Evolutionary conservation across 1,140 invertebrate species (phyloP), one percentile per base, ranked within the genome.

Genomic region (Stegodyphus mimosarum): DNA sequence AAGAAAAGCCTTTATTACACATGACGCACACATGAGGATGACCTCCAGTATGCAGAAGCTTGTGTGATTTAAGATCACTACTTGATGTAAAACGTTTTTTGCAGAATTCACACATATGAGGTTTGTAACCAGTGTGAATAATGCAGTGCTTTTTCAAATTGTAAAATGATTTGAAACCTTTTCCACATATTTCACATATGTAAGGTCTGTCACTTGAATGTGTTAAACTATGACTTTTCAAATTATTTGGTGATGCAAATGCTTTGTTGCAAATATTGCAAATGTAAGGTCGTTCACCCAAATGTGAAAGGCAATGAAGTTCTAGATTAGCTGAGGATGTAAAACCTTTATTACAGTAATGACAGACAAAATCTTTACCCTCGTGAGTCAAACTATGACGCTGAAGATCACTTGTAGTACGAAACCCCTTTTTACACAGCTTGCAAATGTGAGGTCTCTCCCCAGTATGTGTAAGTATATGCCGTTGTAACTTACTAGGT

Each of bases 91-190:
- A 76, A 6, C 53, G 13, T 64, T 76, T 76, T 11, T 95, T 95
- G 90, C 95, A 96, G 92, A 96, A 96, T 90, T 96, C 95, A 92
- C 96, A 96, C 91, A 96, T 96, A 90, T 96, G 96, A 63, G 95
- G 95, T 88, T 95, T 91, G 89, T 96, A 95, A 79, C 95, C 95
- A 74, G 95, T 96, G 90, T 97, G 96, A 69, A 95, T 95, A 86
- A 94, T 94, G 75, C 96, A 95, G 91, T 96, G 95, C 73, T 95
- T 73, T 53, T 50, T 13, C 7, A 73, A 51, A 7, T 50, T 11
- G 15, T 15, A 11, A 50, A 52, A n/a, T 7, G 10, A 51, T 52
- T 95, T 91, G 96, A 96, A 87, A 95, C 95, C 91, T 96, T 96
- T 88, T 95, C 95, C 53, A 91, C 95, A 96, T 91, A 96, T 96